A percentile compares a stretch with the other conserved stretches of the same genome.
Conservation (phyloP, 2,113 vertebrate species). For the Calonectris borealis region DNA sequence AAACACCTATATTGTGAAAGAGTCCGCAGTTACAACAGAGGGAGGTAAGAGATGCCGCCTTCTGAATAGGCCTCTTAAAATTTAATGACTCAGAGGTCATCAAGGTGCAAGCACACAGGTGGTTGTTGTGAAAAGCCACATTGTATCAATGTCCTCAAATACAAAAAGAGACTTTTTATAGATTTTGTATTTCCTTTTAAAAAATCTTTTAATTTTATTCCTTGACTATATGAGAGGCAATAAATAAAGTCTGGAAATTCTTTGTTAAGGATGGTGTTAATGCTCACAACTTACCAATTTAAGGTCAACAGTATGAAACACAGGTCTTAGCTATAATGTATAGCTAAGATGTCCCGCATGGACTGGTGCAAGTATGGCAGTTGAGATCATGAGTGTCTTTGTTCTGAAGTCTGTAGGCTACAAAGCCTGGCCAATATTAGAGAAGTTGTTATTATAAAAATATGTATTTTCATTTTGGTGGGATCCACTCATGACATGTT, state of each 20-base stretch:
- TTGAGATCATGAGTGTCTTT: not conserved
- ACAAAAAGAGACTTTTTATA: not conserved
- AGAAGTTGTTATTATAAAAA: not conserved
- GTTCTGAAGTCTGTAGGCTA: not conserved
- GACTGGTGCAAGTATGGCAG: not conserved
- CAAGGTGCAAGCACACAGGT: not conserved
- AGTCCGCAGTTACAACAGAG: not conserved
- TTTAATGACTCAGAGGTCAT: slow-evolving; percentile 26
- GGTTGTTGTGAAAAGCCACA: not conserved
- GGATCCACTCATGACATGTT: not conserved
- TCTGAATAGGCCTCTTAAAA: slow-evolving; percentile 7
- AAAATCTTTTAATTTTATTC: not conserved
- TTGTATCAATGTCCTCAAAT: not conserved
- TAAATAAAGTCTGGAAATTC: not conserved
- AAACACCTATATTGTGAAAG: slow-evolving; percentile 7
- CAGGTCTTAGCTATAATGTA: not conserved
- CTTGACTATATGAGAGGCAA: not conserved
- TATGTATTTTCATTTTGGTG: not conserved
- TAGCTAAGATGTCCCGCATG: too few species aligned
- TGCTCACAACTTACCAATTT: not conserved
- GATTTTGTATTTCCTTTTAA: not conserved
- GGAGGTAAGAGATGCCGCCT: not conserved
- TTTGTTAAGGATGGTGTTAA: not conserved
- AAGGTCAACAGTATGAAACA: not conserved
- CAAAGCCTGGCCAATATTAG: not conserved